Base-by-base conservation (phyloP, 2,888 invertebrate genomes). In the Linnaemya vulpina region DNA sequence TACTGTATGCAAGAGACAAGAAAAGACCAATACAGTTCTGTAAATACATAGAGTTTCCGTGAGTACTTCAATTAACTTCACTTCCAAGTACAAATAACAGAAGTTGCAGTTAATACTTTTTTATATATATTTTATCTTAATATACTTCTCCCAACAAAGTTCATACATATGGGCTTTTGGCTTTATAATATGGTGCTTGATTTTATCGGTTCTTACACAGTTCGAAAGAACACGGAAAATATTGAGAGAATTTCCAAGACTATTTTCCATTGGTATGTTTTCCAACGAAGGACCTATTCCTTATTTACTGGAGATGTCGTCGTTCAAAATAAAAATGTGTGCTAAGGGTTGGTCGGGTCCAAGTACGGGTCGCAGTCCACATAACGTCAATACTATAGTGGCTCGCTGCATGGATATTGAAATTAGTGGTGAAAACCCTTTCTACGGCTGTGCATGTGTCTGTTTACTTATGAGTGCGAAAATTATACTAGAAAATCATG, bases 1-100 rank as follows among this genome's bases (percentile, higher is more conserved):
- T 75, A 20, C 84, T 82, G 7, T 82, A 82, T 46, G 40, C 63
- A 30, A 67, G 63, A 8, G 67, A 86, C 8, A 65, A 82, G 9
- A 38, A 53, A 25, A 83, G 87, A 13, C 87, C 87, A 8, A 73
- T 87, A 62, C 84, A 87, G 65, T 87, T 87, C 62, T 25, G 71
- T 10, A 78, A 73, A 53, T 87, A 87, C 38, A 40, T 87, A 9
- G 78, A 62, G 17, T 87, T 87, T 78, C 83, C 83, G 87, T 87
- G 58, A 86, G 85, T 83, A 35, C 1, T 46, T 40, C n/a, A 30
- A 30, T 30, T 3, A 30, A 5, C 5, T 30, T 30, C 5, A 30
- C n/a, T 30, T 30, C 30, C 30, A 30, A 30, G 30, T 30, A 30
- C 3, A 30, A 30, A 30, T 2, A 5, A 3, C n/a, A n/a, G n/a